phyloP scores from a whole-genome alignment of 53 echinoderm and acorn worm genomes.

The Mesocentrotus franciscanus region DNA sequence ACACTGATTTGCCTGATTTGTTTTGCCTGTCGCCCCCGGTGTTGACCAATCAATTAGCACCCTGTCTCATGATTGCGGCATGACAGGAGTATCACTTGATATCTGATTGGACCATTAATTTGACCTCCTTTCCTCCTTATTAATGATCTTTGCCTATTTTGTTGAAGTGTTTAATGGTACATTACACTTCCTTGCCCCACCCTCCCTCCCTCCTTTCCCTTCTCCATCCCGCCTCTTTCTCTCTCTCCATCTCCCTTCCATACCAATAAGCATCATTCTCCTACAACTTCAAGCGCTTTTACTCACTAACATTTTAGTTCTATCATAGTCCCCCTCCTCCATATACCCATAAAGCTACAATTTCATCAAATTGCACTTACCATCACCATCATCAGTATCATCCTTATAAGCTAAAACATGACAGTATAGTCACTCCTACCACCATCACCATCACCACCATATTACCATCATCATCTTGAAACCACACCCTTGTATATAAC shows the following conservation, averaged over 20 bases:
- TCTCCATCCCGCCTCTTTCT: not conserved
- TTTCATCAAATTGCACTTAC: too few species aligned
- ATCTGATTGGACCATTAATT: not conserved
- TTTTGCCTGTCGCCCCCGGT: constrained; percentile 51
- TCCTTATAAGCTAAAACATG: too few species aligned
- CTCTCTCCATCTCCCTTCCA: not conserved
- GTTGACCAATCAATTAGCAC: constrained; percentile 67
- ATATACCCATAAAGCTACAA: too few species aligned
- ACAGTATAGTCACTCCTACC: too few species aligned
- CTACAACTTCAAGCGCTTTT: too few species aligned
- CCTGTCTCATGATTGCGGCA: constrained; percentile 39
- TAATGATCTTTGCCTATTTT: not conserved
- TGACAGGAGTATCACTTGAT: not conserved
- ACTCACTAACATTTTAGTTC: too few species aligned
- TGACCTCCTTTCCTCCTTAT: not conserved
- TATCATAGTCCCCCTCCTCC: too few species aligned
- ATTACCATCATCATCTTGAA: not conserved
- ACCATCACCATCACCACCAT: too few species aligned
- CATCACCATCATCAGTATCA: too few species aligned
- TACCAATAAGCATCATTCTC: too few species aligned
- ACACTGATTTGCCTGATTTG: constrained; percentile 59
- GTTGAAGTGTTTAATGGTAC: too few species aligned
- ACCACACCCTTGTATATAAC: not conserved
- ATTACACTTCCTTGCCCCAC: not conserved
- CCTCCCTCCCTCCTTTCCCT: too few species aligned